Evolutionary conservation across 2,113 vertebrate species (phyloP).

Genomic region (Chlorocebus sabaeus): DNA sequence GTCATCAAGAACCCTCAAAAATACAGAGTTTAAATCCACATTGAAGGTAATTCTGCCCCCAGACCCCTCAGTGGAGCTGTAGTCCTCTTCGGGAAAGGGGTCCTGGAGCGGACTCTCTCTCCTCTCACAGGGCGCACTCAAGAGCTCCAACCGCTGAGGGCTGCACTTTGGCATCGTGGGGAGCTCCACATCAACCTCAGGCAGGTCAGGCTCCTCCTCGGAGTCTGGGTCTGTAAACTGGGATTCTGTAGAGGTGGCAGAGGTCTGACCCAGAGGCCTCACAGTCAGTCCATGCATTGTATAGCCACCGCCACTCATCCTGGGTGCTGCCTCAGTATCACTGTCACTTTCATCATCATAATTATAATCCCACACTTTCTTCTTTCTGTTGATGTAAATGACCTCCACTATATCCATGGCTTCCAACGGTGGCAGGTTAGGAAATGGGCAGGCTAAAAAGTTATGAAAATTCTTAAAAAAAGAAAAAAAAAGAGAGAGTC

Average conservation of each 20-base stretch:
- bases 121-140: accelerated
- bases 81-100: not conserved
- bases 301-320: slow-evolving; percentile 30
- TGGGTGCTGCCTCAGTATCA: accelerated
- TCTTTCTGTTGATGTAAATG: slow-evolving; percentile 49
- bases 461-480: slow-evolving; percentile 10
- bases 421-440: not conserved
- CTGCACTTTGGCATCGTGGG: accelerated
- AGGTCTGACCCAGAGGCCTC: not conserved
- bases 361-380: slow-evolving; percentile 48
- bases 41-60: slow-evolving; percentile 67
- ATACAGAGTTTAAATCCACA: slow-evolving; percentile 79
- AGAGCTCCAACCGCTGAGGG: not conserved
- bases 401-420: slow-evolving; percentile 45
- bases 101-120: accelerated
- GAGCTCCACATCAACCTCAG: accelerated
- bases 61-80: not conserved
- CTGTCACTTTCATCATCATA: slow-evolving; percentile 54
- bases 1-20: slow-evolving; percentile 57
- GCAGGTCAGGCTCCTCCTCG: not conserved
- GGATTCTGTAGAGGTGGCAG: not conserved
- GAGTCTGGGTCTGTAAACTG: accelerated
- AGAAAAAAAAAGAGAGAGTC: not conserved
- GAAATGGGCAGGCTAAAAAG: not conserved
- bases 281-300: not conserved